phyloP scores from a whole-genome alignment of 30 jellyfish, hydroid and myxozoan genomes.

The Chrysaora quinquecirrha region DNA sequence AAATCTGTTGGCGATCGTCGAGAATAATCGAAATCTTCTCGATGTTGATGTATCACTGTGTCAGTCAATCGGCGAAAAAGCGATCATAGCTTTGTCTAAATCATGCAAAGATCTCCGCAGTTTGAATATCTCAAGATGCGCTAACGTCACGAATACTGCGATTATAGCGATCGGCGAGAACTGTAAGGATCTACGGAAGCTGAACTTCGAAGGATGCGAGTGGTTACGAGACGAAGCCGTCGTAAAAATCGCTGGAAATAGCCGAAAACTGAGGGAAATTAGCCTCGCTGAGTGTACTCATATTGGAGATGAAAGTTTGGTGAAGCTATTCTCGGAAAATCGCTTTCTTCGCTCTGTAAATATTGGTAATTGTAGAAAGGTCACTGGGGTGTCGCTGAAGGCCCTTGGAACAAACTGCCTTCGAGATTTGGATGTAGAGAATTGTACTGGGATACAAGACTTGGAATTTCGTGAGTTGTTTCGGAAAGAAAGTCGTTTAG shows the following conservation, averaged over 20 bases:
- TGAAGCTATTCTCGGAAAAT: background rate
- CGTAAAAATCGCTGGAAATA: conserved; percentile 1
- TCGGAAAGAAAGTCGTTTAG: background rate
- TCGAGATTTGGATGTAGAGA: conserved; percentile 7
- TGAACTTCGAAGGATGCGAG: conserved; percentile 33
- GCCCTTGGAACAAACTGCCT: background rate
- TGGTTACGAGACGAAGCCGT: conserved; percentile 14
- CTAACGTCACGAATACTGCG: background rate
- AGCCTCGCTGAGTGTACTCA: conserved; percentile 29
- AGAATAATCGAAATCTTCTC: background rate
- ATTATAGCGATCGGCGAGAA: conserved; percentile 16
- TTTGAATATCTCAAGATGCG: conserved; percentile 17
- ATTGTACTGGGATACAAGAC: conserved; percentile 7
- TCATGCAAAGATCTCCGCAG: background rate
- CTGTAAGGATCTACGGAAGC: conserved; percentile 1
- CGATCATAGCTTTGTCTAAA: background rate
- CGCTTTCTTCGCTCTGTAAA: conserved; percentile 10
- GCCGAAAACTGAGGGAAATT: conserved; percentile 4
- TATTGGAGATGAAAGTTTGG: conserved; percentile 2
- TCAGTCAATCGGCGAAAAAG: conserved; percentile 15
- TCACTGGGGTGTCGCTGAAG: background rate
- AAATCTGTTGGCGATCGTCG: background rate
- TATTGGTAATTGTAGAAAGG: conserved; percentile 10
- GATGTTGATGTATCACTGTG: conserved; percentile 33
- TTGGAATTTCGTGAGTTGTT: conserved; percentile 11